phyloP scores from a whole-genome alignment of 2,888 invertebrate genomes.

The Labia minor region DNA sequence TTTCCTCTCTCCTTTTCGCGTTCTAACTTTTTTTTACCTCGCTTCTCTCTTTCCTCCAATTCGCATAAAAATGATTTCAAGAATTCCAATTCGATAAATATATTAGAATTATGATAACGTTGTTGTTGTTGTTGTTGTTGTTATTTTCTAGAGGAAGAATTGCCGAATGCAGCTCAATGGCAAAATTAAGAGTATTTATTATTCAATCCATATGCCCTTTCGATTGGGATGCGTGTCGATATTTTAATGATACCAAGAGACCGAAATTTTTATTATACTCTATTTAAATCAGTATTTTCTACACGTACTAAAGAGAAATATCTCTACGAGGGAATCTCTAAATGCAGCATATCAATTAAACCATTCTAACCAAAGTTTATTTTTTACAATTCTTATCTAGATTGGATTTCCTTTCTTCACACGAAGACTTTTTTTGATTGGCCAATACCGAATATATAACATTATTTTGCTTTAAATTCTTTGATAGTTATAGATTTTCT shows the following conservation, averaged over 20 bases:
- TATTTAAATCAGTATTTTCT: neutral
- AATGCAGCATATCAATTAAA: no score
- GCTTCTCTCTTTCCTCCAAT: neutral
- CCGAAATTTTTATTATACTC: neutral
- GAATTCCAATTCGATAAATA: neutral
- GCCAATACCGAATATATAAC: no score
- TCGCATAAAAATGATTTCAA: neutral
- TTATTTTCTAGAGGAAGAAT: neutral
- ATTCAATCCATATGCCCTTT: neutral
- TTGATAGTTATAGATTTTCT: no score
- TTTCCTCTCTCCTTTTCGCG: neutral
- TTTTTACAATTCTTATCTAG: no score
- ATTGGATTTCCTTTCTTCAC: no score
- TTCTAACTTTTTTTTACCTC: neutral
- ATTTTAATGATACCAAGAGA: neutral
- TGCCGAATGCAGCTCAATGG: neutral
- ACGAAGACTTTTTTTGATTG: no score
- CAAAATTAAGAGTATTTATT: conserved; percentile 2
- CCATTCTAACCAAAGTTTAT: no score
- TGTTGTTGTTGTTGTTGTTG: neutral
- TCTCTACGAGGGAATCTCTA: no score
- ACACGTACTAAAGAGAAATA: neutral
- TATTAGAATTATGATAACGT: neutral
- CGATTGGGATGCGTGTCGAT: neutral
- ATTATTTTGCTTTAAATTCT: no score